A percentile compares a stretch with the other conserved stretches of the same genome.
These are phyloP conservation scores for Sciurus vulgaris DNA, from an alignment of 2,797 vertebrate genomes.

Conservation along the genomic window DNA sequence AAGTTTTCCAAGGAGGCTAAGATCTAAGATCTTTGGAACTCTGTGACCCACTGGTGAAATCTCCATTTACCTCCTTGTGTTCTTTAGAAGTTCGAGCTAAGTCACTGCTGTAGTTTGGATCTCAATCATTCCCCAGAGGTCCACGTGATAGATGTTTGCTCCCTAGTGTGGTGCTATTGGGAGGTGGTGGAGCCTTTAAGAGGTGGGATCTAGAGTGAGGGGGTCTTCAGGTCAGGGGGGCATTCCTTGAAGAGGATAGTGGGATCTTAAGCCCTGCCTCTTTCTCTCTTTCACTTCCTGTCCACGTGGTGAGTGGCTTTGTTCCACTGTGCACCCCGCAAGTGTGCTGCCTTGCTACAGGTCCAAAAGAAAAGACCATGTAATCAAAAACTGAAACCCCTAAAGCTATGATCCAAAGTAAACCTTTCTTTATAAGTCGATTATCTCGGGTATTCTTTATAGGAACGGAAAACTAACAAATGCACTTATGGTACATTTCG, in stretches of 20 bases:
- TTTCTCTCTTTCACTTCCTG: background rate
- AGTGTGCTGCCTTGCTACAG: background rate
- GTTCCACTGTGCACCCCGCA: background rate
- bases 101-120: background rate
- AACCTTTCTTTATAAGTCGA: no score
- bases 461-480: background rate
- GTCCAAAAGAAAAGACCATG: background rate
- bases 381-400: no score
- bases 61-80: conserved; percentile 4
- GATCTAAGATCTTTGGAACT: background rate
- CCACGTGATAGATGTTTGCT: background rate
- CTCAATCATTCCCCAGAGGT: background rate
- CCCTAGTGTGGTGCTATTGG: background rate
- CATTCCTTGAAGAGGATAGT: no score
- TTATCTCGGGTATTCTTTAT: no score
- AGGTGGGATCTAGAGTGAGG: no score
- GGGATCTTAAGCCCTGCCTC: background rate
- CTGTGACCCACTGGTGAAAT: background rate
- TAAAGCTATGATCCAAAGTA: no score
- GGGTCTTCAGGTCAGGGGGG: no score
- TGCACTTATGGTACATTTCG: background rate
- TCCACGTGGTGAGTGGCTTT: no score
- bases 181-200: background rate
- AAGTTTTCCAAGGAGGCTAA: conserved; percentile 17
- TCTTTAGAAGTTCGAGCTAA: background rate